Evolutionary conservation across 2,888 invertebrate genomes (phyloP).

Genomic region (Ischnus inquisitorius): DNA sequence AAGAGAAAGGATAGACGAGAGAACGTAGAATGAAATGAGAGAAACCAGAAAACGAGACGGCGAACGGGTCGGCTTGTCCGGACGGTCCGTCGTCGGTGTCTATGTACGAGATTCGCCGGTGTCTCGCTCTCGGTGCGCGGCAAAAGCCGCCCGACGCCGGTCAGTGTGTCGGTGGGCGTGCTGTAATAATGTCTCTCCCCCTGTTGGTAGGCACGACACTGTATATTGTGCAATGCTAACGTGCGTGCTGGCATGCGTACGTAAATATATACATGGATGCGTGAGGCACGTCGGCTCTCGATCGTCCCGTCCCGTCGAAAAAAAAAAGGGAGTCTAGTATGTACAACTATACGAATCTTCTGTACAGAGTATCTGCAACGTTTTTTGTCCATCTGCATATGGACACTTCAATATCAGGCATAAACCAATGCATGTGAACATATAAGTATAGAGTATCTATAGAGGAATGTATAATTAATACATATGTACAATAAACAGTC

Average conservation of each 20-base stretch:
- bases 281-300: constrained; percentile 28
- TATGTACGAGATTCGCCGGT: constrained; percentile 32
- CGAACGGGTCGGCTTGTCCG: constrained; percentile 42
- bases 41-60: constrained; percentile 20
- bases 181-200: constrained; percentile 61
- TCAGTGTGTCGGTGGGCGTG: constrained; percentile 68
- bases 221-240: constrained; percentile 58
- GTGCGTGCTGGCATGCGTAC: constrained; percentile 59
- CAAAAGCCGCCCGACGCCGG: constrained; percentile 42
- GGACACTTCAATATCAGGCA: too few relatives aligned
- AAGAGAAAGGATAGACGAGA: constrained; percentile 21
- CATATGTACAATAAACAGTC: too few relatives aligned
- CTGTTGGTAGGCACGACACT: constrained; percentile 21
- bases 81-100: constrained; percentile 26
- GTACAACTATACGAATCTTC: neutral
- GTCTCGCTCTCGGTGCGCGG: constrained; percentile 34
- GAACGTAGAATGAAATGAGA: constrained; percentile 24
- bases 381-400: too few relatives aligned
- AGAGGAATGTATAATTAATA: too few relatives aligned
- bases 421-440: too few relatives aligned
- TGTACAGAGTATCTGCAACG: neutral
- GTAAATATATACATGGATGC: constrained; percentile 48
- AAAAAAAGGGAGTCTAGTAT: neutral
- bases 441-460: too few relatives aligned
- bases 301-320: neutral